Conservation (phyloP, 2,113 vertebrate species). For the Daphoenositta chrysoptera region DNA sequence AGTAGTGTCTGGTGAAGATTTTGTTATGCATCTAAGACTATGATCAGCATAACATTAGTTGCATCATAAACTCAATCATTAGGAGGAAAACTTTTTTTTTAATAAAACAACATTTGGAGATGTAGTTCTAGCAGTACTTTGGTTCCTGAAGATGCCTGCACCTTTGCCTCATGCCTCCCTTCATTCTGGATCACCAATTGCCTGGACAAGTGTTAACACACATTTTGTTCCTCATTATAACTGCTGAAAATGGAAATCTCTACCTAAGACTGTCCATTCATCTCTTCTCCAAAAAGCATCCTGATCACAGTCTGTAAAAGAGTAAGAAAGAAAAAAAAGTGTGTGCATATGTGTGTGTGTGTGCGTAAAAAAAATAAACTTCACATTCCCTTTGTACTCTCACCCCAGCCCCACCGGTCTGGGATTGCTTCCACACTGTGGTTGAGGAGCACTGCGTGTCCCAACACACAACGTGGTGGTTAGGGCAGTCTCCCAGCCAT, state of each 20-base stretch:
- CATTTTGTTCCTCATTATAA: not conserved
- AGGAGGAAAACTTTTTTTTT: not conserved
- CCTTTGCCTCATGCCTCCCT: not conserved
- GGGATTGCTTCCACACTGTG: not conserved
- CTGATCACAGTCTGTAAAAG: not conserved
- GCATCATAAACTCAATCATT: not conserved
- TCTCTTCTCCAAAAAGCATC: not conserved
- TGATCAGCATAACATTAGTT: not conserved
- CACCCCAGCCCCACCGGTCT: not conserved
- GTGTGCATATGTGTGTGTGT: not conserved
- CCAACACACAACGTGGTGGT: not conserved
- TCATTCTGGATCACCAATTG: not conserved
- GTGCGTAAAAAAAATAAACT: too few species aligned
- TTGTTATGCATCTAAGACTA: not conserved
- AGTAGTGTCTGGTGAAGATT: not conserved
- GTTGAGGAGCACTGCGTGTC: not conserved
- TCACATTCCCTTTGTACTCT: not conserved
- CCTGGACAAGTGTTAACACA: not conserved
- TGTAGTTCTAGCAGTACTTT: not conserved
- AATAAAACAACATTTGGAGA: not conserved
- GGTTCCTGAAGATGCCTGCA: not conserved
- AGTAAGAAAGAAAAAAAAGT: rapidly evolving
- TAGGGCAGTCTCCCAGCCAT: not conserved
- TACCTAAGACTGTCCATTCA: not conserved
- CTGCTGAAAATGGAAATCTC: not conserved